These are phyloP conservation scores for Zoanthus solanderi DNA, from an alignment of 92 coral and sea anemone genomes.

Conservation along the genomic window DNA sequence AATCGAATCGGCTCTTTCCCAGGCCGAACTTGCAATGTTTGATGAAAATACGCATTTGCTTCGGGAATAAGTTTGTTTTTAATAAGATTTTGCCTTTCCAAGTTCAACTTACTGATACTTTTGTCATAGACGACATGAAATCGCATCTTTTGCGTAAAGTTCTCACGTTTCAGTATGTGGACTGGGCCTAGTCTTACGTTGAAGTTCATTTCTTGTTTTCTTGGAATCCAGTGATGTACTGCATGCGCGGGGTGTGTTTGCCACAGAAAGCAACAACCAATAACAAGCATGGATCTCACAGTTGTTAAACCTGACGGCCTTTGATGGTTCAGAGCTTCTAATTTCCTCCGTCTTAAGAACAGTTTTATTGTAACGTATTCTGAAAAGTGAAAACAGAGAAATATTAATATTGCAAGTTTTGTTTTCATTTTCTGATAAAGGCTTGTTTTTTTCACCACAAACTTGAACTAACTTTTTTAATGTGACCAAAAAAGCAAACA, in stretches of 20 bases:
- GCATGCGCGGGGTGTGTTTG: slow-evolving; percentile 63
- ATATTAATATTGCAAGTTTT: background rate
- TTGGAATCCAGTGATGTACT: slow-evolving; percentile 88
- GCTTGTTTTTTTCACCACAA: background rate
- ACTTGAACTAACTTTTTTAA: no score
- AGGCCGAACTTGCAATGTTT: slow-evolving; percentile 84
- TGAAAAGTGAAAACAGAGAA: background rate
- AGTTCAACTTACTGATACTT: slow-evolving; percentile 71
- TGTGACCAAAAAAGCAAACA: no score
- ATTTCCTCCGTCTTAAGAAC: background rate
- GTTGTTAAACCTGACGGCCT: background rate
- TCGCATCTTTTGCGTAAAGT: slow-evolving; percentile 86
- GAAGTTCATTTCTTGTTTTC: slow-evolving; percentile 89
- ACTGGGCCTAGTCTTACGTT: slow-evolving; percentile 85
- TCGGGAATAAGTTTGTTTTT: slow-evolving; percentile 87
- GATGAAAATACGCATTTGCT: slow-evolving; percentile 88
- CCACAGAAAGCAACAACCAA: slow-evolving; percentile 35
- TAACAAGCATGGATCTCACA: slow-evolving; percentile 20
- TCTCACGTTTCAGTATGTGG: slow-evolving; percentile 67
- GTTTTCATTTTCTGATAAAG: background rate
- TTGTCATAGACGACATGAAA: slow-evolving; percentile 91
- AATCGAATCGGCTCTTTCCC: slow-evolving; percentile 75
- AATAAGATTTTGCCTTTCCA: slow-evolving; percentile 67
- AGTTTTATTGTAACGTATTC: background rate
- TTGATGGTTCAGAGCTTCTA: background rate